These are phyloP conservation scores for Etia nguti DNA, from an alignment of 2,113 vertebrate species.

Conservation along the genomic window DNA sequence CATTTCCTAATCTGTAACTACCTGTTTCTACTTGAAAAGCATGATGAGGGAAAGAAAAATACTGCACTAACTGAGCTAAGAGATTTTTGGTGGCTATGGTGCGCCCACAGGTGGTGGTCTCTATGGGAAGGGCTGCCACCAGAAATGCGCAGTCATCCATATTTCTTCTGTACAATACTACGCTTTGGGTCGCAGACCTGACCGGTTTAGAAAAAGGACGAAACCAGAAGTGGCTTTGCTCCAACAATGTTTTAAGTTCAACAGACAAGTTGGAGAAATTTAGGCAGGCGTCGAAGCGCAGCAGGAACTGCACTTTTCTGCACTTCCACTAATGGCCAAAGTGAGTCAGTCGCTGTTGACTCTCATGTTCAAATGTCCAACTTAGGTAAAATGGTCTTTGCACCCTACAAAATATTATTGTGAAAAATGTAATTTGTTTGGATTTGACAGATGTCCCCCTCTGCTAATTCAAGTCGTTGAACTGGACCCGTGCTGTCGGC, in stretches of 20 bases:
- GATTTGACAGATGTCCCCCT: background rate
- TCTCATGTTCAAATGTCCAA: background rate
- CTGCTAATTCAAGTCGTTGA: background rate
- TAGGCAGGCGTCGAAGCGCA: background rate
- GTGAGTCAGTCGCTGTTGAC: background rate
- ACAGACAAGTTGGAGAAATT: background rate
- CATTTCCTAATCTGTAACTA: background rate
- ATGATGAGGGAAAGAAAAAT: background rate
- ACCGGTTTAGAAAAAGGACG: background rate
- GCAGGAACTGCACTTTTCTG: background rate
- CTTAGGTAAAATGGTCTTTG: background rate
- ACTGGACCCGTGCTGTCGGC: accelerated
- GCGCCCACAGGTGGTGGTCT: background rate
- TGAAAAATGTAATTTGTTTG: background rate
- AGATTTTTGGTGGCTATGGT: background rate
- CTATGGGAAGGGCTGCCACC: background rate
- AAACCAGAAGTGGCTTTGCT: background rate
- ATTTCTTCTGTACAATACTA: background rate
- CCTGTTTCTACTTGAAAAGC: background rate
- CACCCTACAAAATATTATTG: background rate
- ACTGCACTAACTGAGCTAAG: background rate
- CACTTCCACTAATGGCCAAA: background rate
- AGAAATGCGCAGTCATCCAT: background rate
- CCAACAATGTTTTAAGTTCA: background rate
- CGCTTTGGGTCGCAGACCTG: background rate